A percentile compares a stretch with the other conserved stretches of the same genome.
Conservation (phyloP, 2,797 vertebrate genomes). For the Poeciliopsis presidionis region DNA sequence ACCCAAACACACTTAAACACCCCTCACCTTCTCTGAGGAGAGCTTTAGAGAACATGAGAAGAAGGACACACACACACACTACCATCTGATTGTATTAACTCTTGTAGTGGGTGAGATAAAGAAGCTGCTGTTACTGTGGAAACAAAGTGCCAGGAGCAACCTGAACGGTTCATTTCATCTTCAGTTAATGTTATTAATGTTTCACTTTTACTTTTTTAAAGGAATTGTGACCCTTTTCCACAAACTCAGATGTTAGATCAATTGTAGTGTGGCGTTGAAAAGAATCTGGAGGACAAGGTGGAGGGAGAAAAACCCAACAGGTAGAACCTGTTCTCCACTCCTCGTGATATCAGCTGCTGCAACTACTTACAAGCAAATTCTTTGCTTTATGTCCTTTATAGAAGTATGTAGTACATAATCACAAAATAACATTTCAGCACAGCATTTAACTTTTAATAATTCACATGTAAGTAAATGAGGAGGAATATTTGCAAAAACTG, state of each 20-base stretch:
- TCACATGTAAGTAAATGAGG: not conserved
- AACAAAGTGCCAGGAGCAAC: constrained; percentile 11
- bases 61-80: constrained; percentile 4
- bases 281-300: not conserved
- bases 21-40: constrained; percentile 11
- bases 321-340: not conserved
- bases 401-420: not conserved
- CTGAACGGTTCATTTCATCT: constrained; percentile 12
- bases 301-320: not conserved
- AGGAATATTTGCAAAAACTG: not conserved
- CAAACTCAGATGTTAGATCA: constrained; percentile 33
- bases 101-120: constrained; percentile 8
- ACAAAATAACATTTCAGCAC: not conserved
- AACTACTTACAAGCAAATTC: not conserved
- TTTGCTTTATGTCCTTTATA: not conserved
- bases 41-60: not conserved
- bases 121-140: constrained; percentile 1
- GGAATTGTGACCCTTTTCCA: constrained; percentile 10
- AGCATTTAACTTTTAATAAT: not conserved
- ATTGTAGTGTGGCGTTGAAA: constrained; percentile 32
- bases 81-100: constrained; percentile 6
- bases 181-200: not conserved
- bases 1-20: constrained; percentile 27
- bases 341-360: not conserved
- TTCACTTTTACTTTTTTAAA: constrained; percentile 18